A percentile compares a stretch with the other conserved stretches of the same genome.
These are phyloP conservation scores for Noctua janthina DNA, from an alignment of 2,888 invertebrate genomes.

Conservation along the genomic window DNA sequence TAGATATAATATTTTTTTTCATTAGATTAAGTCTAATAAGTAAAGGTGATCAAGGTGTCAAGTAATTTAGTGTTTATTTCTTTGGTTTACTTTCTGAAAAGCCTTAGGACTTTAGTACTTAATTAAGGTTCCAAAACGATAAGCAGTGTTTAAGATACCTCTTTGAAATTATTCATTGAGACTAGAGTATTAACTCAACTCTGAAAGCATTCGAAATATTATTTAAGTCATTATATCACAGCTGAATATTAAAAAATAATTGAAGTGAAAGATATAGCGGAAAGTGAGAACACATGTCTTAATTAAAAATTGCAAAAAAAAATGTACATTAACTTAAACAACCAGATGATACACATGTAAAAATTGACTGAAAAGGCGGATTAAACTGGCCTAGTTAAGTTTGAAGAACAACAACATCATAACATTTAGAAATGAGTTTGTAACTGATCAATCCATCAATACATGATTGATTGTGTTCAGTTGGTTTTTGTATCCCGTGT, in stretches of 20 bases:
- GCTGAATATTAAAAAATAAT: background rate
- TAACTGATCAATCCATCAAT: slow-evolving; percentile 73
- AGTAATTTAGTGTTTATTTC: background rate
- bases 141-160: background rate
- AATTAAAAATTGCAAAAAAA: background rate
- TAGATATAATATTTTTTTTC: background rate
- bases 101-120: background rate
- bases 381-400: slow-evolving; percentile 13
- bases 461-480: slow-evolving; percentile 74
- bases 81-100: background rate
- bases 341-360: background rate
- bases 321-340: background rate
- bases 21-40: background rate
- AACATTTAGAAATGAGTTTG: slow-evolving; percentile 55
- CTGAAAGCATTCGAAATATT: background rate
- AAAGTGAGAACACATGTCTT: background rate
- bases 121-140: background rate
- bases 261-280: background rate
- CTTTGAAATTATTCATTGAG: background rate
- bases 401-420: slow-evolving; percentile 26
- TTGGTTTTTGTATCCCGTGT: slow-evolving; percentile 30
- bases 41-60: background rate
- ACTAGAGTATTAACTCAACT: background rate
- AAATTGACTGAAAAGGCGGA: background rate
- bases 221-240: background rate